phyloP scores from a whole-genome alignment of 92 coral and sea anemone species.

The Palythoa grandiflora region DNA sequence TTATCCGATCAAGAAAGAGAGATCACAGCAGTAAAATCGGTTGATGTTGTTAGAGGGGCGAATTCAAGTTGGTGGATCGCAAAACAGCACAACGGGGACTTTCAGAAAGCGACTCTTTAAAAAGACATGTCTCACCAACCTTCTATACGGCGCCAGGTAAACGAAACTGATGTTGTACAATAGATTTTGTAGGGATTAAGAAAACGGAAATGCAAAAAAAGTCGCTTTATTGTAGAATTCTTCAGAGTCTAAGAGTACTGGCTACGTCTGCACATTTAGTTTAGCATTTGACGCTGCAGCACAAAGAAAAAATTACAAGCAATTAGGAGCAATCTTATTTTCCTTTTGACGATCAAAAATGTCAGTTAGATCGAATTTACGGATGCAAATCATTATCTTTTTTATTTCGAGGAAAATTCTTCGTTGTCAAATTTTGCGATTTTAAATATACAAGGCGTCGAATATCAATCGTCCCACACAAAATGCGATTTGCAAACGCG shows the following conservation, averaged over 20 bases:
- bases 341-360: not conserved
- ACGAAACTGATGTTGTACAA: not conserved
- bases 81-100: conserved; percentile 30
- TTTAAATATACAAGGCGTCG: not conserved
- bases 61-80: not conserved
- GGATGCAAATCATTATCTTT: not conserved
- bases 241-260: not conserved
- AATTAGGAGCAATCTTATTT: not conserved
- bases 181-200: not conserved
- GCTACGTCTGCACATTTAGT: not conserved
- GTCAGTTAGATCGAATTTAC: not conserved
- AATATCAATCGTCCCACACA: not conserved
- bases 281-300: not conserved
- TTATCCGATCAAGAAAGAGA: not conserved
- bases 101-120: not conserved
- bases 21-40: not conserved
- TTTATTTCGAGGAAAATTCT: not conserved
- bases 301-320: not conserved
- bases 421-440: not conserved
- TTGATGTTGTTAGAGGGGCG: not conserved
- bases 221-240: not conserved
- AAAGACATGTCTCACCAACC: conserved; percentile 39
- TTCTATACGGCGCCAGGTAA: conserved; percentile 25
- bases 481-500: conserved; percentile 8
- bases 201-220: not conserved